Evolutionary conservation across 2,888 invertebrate species (phyloP), one percentile per base, ranked within the genome.

Genomic region (Diachrysia chrysitis): DNA sequence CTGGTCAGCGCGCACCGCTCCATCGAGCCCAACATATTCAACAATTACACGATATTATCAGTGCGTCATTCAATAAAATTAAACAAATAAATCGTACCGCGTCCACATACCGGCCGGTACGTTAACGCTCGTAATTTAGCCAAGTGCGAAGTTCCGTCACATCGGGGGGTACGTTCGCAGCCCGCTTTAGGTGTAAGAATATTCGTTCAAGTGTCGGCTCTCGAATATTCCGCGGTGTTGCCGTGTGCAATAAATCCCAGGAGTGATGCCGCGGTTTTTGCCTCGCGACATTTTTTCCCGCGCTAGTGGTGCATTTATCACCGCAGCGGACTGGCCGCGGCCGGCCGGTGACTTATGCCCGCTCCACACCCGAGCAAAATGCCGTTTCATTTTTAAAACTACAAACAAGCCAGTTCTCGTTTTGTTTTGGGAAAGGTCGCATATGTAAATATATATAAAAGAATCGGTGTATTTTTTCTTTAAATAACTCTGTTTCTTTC

Each of bases 261-360:
- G 93, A 94, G 92, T 94, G 95, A 95, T 94, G 93, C 89, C 88
- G 89, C 79, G 86, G 87, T 94, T 95, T 94, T 93, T 93, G 91
- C 90, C 86, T 87, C 82, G 88, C 91, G 94, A 94, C 94, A 95
- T 94, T 95, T 95, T 94, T 95, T 95, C 94, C 93, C 93, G 94
- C 94, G 93, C 93, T 93, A 92, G 92, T 88, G 82, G 83, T 85
- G 85, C 91, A 93, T 95, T 92, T 94, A 94, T 95, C 94, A 94
- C 80, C 25, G 92, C 77, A 69, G 79, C 73, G 76, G 76, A 76
- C 78, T 79, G 81, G 79, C 73, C 71, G 62, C 75, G 75, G 73
- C 73, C 81, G 82, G 82, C 78, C 85, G 87, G 92, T 92, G 92
- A 93, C 93, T 93, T 93, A 92, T 92, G 91, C 88, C 86, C 84